These are phyloP conservation scores for Cervus canadensis DNA, from an alignment of 2,113 vertebrate species.

Conservation along the genomic window DNA sequence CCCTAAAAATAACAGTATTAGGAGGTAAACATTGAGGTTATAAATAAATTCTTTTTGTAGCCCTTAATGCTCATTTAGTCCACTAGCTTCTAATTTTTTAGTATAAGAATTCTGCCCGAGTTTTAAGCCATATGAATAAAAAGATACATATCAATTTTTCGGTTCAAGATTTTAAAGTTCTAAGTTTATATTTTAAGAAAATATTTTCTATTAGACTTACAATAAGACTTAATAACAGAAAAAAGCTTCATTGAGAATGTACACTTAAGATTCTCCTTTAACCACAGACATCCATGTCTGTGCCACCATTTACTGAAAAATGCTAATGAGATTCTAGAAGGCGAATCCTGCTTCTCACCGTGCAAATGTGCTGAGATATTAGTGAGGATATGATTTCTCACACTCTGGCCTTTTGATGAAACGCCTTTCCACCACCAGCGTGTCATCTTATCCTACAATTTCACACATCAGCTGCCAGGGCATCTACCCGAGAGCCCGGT, in stretches of 20 bases:
- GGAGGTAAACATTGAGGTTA: background rate
- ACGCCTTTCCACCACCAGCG: conserved; percentile 68
- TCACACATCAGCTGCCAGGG: conserved; percentile 78
- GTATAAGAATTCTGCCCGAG: background rate
- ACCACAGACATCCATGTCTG: background rate
- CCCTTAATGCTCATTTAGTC: background rate
- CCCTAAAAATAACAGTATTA: background rate
- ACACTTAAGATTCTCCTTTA: background rate
- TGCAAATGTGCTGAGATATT: conserved; percentile 30
- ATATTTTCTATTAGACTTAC: background rate
- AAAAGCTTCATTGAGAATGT: background rate
- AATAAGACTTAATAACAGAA: background rate
- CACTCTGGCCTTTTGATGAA: conserved; percentile 76
- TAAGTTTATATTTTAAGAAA: conserved; percentile 25
- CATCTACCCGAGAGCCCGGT: conserved; percentile 69
- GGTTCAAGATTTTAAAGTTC: background rate
- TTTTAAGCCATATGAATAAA: background rate
- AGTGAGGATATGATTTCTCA: conserved; percentile 71
- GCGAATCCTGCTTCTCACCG: conserved; percentile 29
- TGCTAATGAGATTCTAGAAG: conserved; percentile 60
- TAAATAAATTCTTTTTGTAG: background rate
- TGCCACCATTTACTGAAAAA: background rate
- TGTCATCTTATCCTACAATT: conserved; percentile 73
- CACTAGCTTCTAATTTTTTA: conserved; percentile 7
- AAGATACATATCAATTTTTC: background rate